Evolutionary conservation across 1,140 invertebrate genomes (phyloP).

Genomic region (Frieseomelitta varia): DNA sequence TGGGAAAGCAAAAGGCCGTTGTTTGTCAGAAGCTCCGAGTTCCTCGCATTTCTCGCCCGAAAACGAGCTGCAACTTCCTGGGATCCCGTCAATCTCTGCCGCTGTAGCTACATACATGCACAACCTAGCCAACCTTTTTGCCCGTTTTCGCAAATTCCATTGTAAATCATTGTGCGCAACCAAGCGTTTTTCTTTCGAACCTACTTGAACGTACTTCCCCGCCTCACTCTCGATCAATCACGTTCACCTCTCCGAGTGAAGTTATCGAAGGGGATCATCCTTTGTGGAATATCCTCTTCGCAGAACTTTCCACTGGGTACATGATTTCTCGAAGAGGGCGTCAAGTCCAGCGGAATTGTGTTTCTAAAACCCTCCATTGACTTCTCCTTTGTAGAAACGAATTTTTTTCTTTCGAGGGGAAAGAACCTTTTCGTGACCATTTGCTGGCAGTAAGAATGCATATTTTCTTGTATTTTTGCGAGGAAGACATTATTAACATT

Average conservation of each 20-base stretch:
- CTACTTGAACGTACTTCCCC: background rate
- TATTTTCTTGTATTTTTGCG: too few species aligned
- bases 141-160: conserved; percentile 5
- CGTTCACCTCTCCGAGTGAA: background rate
- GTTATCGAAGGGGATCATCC: background rate
- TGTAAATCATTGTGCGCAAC: background rate
- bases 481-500: too few species aligned
- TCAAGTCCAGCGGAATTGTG: background rate
- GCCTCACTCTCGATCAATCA: background rate
- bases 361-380: background rate
- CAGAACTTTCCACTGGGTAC: background rate
- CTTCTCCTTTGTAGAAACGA: too few species aligned
- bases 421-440: too few species aligned
- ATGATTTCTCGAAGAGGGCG: background rate
- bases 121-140: background rate
- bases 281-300: background rate
- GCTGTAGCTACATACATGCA: background rate
- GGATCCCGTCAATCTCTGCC: background rate
- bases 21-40: background rate
- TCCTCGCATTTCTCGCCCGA: background rate
- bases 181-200: background rate
- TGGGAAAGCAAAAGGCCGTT: background rate
- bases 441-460: too few species aligned
- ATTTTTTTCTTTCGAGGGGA: too few species aligned
- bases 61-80: background rate